Evolutionary conservation across 30 jellyfish, hydroid and myxozoan species (phyloP).

Genomic region (Chironex yamaguchii): DNA sequence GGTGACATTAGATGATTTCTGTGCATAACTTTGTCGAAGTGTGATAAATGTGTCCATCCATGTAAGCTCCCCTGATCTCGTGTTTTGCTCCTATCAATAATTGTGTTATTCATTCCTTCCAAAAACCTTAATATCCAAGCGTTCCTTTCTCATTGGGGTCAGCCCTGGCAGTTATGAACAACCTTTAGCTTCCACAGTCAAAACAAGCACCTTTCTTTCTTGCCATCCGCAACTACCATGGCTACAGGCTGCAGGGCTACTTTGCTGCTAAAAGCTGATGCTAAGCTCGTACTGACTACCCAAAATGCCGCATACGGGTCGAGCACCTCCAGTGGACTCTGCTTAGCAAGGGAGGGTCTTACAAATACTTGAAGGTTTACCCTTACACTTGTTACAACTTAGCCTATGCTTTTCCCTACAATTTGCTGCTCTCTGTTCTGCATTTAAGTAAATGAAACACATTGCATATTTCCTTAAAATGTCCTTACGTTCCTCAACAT

Average conservation of each 20-base stretch:
- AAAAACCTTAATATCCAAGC: not conserved
- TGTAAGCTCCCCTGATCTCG: too few species aligned
- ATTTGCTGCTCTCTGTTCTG: not conserved
- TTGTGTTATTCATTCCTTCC: not conserved
- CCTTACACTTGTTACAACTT: too few species aligned
- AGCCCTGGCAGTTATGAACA: not conserved
- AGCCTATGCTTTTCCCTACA: not conserved
- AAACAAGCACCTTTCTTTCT: conserved; percentile 7
- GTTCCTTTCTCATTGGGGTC: not conserved
- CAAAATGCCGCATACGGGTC: too few species aligned
- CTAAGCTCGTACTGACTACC: too few species aligned
- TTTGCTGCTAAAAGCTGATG: too few species aligned
- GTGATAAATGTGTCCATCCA: too few species aligned
- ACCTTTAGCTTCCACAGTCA: conserved; percentile 32
- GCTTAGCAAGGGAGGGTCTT: not conserved
- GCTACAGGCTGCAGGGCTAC: not conserved
- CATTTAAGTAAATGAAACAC: conserved; percentile 2
- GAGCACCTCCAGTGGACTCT: too few species aligned
- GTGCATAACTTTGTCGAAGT: too few species aligned
- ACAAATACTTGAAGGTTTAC: not conserved
- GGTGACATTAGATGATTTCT: too few species aligned
- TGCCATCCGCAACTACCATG: too few species aligned
- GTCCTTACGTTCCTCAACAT: not conserved
- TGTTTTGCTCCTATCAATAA: too few species aligned
- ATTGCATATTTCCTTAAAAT: not conserved